A percentile compares a stretch with the other conserved stretches of the same genome.
Conservation (phyloP, 2,797 vertebrate genomes). For the Leuciscus waleckii region DNA sequence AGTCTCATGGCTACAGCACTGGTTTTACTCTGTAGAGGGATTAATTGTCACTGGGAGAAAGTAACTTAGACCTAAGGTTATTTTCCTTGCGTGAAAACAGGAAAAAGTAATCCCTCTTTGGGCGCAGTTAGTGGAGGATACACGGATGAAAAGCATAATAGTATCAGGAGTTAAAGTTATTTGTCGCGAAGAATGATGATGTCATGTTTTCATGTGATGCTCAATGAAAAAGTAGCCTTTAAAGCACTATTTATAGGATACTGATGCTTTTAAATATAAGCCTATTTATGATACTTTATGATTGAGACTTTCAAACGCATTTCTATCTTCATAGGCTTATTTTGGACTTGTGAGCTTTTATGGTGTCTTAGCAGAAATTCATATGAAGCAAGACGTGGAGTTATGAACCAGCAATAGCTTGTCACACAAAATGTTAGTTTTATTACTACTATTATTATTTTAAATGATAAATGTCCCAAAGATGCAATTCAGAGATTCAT, state of each 20-base stretch:
- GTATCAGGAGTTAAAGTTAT: background rate
- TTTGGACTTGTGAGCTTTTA: background rate
- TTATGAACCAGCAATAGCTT: background rate
- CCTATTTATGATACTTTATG: background rate
- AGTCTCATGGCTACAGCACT: too few species aligned
- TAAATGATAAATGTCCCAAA: background rate
- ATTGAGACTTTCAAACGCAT: background rate
- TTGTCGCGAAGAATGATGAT: too few species aligned
- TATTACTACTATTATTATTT: background rate
- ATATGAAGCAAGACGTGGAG: background rate
- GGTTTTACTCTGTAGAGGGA: too few species aligned
- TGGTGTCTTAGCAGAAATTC: background rate
- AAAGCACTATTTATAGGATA: background rate
- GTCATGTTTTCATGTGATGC: background rate
- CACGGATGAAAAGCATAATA: background rate
- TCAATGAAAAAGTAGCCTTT: background rate
- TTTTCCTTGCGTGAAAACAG: background rate
- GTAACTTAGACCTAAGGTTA: too few species aligned
- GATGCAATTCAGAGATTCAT: constrained; percentile 22
- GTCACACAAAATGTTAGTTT: background rate
- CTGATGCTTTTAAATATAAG: constrained; percentile 5
- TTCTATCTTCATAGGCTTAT: constrained; percentile 8
- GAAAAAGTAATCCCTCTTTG: background rate
- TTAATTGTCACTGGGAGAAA: too few species aligned
- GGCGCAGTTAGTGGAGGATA: background rate